Base-by-base conservation (phyloP, 2,113 vertebrate genomes). In the Heloderma charlesbogerti region DNA sequence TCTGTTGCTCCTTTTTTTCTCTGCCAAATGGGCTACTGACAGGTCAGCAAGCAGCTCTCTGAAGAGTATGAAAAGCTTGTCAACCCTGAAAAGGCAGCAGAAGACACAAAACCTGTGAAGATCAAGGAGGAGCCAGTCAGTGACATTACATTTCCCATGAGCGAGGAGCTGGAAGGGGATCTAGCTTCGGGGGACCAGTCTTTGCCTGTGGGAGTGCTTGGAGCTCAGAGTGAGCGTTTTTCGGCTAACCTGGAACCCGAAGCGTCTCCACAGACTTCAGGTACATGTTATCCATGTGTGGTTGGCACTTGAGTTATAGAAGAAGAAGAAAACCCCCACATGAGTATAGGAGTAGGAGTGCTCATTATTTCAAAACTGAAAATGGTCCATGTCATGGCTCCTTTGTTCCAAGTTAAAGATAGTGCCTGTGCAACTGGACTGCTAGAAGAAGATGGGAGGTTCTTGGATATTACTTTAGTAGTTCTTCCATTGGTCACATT, bases 1-100 rank as follows among this genome's bases (percentile, higher is more conserved):
- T 48, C 7, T 22, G 15, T 88, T 16, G 77, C 86, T 86, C 31
- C 9, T 88, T 91, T 90, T 88, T 66, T 84, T 88, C 4, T 86
- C 90, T 77, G 40, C 69, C 66, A 31, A 1, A 91, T 95, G 86
- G 27, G 79, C 93, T 92, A 93, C 93, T 92, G 40, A 86, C 95
- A 99, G 99, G 98, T 99, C 94, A 99, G 99, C 96, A 99, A 98
- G 94, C 99, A 99, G 91, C 98, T 99, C 31, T 98, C 99, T 4
- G 99, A 99, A 93, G 99, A 99, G 67, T 99, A 99, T 3, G 99
- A 99, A 93, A 98, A 98, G 91, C 97, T 99, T 90, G 98, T 99
- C 89, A 99, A 99, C 93, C 99, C 99, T 63, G 99, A 99, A 96
- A 99, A 99, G 94, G 98, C 98, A 92, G 95, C 98, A 75, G 99